These are phyloP conservation scores for Brachyrhaphis roseni DNA, from an alignment of 2,797 vertebrate genomes.

Conservation along the genomic window DNA sequence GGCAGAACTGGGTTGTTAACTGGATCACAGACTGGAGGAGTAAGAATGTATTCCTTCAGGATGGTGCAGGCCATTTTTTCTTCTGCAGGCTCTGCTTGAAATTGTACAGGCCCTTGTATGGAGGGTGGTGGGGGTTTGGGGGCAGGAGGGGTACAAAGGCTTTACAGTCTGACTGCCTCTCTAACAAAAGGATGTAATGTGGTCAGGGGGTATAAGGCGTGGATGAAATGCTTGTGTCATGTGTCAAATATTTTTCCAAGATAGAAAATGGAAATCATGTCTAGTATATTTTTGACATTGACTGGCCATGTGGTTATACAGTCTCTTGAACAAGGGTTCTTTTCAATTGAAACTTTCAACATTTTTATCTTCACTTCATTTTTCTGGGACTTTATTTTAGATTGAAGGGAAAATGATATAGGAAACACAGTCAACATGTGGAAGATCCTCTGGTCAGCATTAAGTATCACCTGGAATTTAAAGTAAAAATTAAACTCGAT, in stretches of 20 bases:
- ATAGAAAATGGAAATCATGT: slow-evolving; percentile 59
- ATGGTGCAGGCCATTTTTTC: slow-evolving; percentile 46
- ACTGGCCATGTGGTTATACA: slow-evolving; percentile 1
- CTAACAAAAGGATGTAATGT: slow-evolving; percentile 66
- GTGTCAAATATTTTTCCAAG: slow-evolving; percentile 63
- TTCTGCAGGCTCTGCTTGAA: slow-evolving; percentile 58
- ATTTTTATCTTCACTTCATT: neutral
- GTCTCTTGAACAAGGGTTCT: neutral
- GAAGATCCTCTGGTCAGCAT: neutral
- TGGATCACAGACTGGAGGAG: slow-evolving; percentile 54
- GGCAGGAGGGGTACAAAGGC: slow-evolving; percentile 41
- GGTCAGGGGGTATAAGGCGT: slow-evolving; percentile 55
- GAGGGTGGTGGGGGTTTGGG: neutral
- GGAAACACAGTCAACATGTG: neutral
- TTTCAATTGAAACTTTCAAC: neutral
- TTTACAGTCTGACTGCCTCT: slow-evolving; percentile 58
- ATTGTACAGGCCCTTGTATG: slow-evolving; percentile 52
- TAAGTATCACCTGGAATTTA: neutral
- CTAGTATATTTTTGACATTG: slow-evolving; percentile 42
- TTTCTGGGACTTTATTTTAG: neutral
- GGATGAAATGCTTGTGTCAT: slow-evolving; percentile 67
- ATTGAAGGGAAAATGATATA: neutral
- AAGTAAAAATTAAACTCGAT: neutral
- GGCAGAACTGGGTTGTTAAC: slow-evolving; percentile 59
- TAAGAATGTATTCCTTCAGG: slow-evolving; percentile 71